Evolutionary conservation across 53 echinoderm and acorn worm genomes (phyloP), one percentile per base, ranked within the genome.

Genomic region (Echinometra lucunter): DNA sequence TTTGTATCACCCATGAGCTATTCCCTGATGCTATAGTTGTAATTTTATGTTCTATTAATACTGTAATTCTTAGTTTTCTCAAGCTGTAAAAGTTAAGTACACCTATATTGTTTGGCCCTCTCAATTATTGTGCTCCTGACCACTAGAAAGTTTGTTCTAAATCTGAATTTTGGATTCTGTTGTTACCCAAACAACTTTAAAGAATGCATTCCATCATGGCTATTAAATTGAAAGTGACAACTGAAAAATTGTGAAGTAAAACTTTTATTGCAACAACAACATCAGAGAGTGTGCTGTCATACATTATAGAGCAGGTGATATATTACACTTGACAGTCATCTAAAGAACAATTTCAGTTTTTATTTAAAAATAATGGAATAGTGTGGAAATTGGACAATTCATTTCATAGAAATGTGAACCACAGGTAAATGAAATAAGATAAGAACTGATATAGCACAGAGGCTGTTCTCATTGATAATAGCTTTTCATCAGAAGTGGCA

Each of bases 301-400:
- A 49, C 32, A 9, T 89, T 34, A 89, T 18, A 7, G 25, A 4
- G 63, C 89, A 89, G 89, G 89, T 89, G 89, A 58, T 38, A 18
- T 8, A 89, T 89, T 89, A 40, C 1, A 58, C 21, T 2, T 60
- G 89, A 89, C 89, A 89, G 3, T 60, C 89, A 15, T 30, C 89
- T 10, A 32, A 89, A 28, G 40, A 60, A 89, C 63, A 58, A 57
- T 89, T 58, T 89, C 60, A 89, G 18, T 12, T 89, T 63, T 3
- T 4, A 45, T 7, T 25, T 13, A 49, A 53, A 49, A 49, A 49
- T 1, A 49, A 27, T 42, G n/a, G 27, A 49, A 28, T n/a, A 49
- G 28, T 23, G 30, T 85, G n/a, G 85, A 85, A 85, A 85, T 45
- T 85, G 85, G 28, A 47, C 49, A 85, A 85, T 85, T 85, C 49